Base-by-base conservation (phyloP, 2,888 invertebrate species). In the Operophtera brumata region DNA sequence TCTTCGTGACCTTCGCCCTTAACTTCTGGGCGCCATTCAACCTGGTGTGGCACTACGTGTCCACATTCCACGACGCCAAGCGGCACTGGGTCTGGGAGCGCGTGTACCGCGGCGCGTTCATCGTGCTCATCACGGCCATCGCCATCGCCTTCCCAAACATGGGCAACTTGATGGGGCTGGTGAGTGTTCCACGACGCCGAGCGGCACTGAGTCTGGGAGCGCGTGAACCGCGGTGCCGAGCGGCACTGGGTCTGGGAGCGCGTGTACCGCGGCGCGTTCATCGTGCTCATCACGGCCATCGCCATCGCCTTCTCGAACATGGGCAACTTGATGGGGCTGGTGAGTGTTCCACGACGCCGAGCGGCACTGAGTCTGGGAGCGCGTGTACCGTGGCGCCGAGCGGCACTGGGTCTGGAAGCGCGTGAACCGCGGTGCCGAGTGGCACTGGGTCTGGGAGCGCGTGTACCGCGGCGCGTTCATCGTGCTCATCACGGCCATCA, bases 1-100 rank as follows among this genome's bases (percentile, higher is more conserved):
- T 89, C n/a, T 88, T 84, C 58, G 77, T 88, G 10, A 90, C 89
- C 0, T 89, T 86, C 10, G 88, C 86, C 0, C 69, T 90, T 0
- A 89, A 88, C 64, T 90, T 84, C 67, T 90, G 87, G 87, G 87
- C 87, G 0, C 89, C 89, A 0, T 90, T 90, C 67, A 87, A 88
- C 61, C 67, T 90, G 11, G 84, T 86, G 0, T 89, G 89, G 89
- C 68, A 83, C 56, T 90, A 90, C 61, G 61, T 88, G 5, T 71
- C 80, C 1, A 79, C 78, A 64, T 80, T 68, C 46, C 84, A 88
- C 37, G 70, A 80, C 3, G 69, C 77, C 0, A 74, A 73, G 36
- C 78, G 65, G 25, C 75, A 85, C 55, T 86, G 85, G 83, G 52
- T 88, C 0, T 89, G 87, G 86, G 88, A 89, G 59, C 67, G 89